Conservation (phyloP, 1,140 invertebrate species). For the Acyrthosiphon pisum region DNA sequence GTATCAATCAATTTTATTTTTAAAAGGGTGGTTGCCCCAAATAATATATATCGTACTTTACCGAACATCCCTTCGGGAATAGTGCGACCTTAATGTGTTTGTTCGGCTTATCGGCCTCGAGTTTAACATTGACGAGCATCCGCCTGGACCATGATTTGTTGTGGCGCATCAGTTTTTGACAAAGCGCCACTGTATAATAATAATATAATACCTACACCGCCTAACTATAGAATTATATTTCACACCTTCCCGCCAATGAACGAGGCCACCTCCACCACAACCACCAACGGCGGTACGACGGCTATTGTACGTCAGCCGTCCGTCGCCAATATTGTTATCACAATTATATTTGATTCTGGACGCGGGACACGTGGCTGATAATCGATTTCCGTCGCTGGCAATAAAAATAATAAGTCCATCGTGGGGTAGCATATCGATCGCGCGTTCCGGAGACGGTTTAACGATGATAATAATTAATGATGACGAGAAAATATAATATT, state of each 20-base stretch:
- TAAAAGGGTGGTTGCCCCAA: conserved; percentile 18
- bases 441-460: not conserved
- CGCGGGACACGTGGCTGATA: not conserved
- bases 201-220: not conserved
- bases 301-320: not conserved
- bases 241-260: not conserved
- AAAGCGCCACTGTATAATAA: not conserved
- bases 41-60: conserved; percentile 31
- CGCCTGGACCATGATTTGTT: conserved; percentile 41
- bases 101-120: conserved; percentile 41
- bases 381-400: not conserved
- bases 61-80: conserved; percentile 12
- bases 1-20: conserved; percentile 48
- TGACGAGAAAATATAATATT: not conserved
- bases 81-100: conserved; percentile 39
- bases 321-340: not conserved
- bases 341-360: not conserved
- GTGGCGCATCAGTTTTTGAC: conserved; percentile 33
- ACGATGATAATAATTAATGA: not conserved
- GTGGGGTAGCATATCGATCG: not conserved
- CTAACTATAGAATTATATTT: not conserved
- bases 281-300: not conserved
- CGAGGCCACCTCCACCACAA: too few relatives aligned
- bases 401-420: not conserved
- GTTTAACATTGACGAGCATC: conserved; percentile 48